Base-by-base conservation (phyloP, 2,888 invertebrate genomes). In the Cyclophora albipunctata region DNA sequence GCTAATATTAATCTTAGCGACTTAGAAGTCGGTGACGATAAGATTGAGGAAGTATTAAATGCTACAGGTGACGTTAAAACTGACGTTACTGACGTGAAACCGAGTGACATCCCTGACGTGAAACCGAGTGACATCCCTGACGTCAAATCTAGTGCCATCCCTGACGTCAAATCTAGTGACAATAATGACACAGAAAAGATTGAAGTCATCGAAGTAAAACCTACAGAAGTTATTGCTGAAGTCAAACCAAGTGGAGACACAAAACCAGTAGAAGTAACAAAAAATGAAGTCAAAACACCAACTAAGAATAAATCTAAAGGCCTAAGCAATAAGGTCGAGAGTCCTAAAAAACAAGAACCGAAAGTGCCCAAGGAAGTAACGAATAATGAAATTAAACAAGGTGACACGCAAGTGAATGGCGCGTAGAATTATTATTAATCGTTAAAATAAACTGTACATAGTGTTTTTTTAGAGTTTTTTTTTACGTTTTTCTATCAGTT, bases 1-100 rank as follows among this genome's bases (percentile, higher is more conserved):
- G 77, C 80, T 0, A 81, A 83, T 53, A 78, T 82, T 2, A 78
- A 80, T 54, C 60, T 81, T 5, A 67, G 69, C 48, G 78, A 82
- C 50, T 58, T 82, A 49, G 80, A 83, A 63, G 73, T 60, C 1
- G 70, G 68, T 34, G 74, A 73, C 7, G 67, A 67, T 46, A 61
- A 63, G 7, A 58, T 57, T 6, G 61, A 68, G 42, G 66, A 58
- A 5, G 59, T 63, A n/a, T 58, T 68, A 2, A 61, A 66, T 43
- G 57, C 20, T 42, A 7, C 42, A 42, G 47, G 46, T 20, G 52
- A 52, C 42, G 34, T 50, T 2, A 53, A 53, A 4, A 52, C 54
- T 3, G 51, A 54, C 41, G 47, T 34, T 3, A 50, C 53, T 37
- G 37, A 37, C 37, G 37, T 37, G 5, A 20, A 20, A 20, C 20